Percentiles rank a stretch among this genome's conserved stretches.
phyloP scores from a whole-genome alignment of 2,113 vertebrate species.

The Ursus arctos region DNA sequence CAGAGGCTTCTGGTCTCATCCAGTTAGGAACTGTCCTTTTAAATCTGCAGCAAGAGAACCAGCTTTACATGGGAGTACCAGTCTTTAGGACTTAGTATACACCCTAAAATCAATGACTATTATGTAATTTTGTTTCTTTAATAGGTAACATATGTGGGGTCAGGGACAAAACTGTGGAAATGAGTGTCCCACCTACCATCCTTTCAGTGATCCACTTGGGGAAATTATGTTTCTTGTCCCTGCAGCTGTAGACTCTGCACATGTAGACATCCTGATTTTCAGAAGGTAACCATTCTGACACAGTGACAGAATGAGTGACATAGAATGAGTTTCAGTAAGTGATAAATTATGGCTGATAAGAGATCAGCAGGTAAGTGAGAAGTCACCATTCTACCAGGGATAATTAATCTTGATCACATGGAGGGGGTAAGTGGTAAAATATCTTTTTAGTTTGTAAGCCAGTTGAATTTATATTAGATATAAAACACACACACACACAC shows the following conservation, averaged over 20 bases:
- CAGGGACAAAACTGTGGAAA: not conserved
- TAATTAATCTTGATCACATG: not conserved
- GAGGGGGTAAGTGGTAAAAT: not conserved
- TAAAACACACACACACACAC: not conserved
- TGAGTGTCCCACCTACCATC: not conserved
- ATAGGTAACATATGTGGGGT: not conserved
- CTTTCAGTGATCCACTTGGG: not conserved
- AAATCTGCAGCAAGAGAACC: too few relatives aligned
- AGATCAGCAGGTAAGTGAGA: not conserved
- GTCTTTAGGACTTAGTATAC: not conserved
- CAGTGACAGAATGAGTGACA: not conserved
- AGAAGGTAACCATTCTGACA: not conserved
- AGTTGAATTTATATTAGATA: not conserved
- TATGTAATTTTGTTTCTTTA: not conserved
- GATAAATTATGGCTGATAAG: not conserved
- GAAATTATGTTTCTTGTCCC: not conserved
- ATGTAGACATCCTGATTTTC: not conserved
- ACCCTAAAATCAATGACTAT: not conserved
- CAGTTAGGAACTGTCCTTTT: not conserved
- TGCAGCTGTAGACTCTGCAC: not conserved
- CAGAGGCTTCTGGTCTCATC: not conserved
- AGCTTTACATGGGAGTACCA: accelerated
- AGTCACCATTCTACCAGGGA: not conserved
- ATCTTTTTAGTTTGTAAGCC: too few relatives aligned
- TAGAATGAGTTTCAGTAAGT: not conserved